These are phyloP conservation scores for Lymantria dispar DNA, from an alignment of 2,888 invertebrate genomes.

Conservation along the genomic window DNA sequence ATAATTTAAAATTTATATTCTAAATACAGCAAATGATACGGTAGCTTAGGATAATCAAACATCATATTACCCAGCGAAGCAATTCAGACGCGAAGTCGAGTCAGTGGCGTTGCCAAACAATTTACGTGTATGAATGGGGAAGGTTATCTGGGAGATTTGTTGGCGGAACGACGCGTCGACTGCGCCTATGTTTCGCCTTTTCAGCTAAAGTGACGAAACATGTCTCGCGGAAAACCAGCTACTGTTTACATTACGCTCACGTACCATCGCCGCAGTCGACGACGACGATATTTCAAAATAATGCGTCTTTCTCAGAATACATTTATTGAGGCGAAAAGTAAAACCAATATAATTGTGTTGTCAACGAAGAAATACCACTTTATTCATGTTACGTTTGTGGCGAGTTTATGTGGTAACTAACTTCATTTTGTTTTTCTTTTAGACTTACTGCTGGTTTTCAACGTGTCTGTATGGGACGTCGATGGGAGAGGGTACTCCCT, in stretches of 20 bases:
- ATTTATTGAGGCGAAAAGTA: constrained; percentile 43
- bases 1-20: constrained; percentile 3
- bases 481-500: too few species aligned
- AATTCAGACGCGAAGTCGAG: constrained; percentile 23
- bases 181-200: constrained; percentile 49
- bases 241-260: constrained; percentile 66
- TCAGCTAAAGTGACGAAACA: constrained; percentile 72
- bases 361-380: constrained; percentile 21
- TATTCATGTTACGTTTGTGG: constrained; percentile 17
- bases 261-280: constrained; percentile 35
- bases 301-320: constrained; percentile 54
- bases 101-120: constrained; percentile 38
- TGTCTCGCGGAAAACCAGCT: constrained; percentile 50
- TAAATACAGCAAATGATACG: constrained; percentile 5
- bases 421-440: not conserved
- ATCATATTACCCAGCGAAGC: constrained; percentile 24
- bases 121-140: constrained; percentile 44
- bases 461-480: too few species aligned
- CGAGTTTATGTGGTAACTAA: constrained; percentile 4
- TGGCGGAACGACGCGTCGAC: constrained; percentile 42
- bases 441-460: too few species aligned
- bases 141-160: constrained; percentile 52
- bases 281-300: constrained; percentile 50
- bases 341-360: constrained; percentile 39
- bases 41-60: constrained; percentile 17